phyloP scores from a whole-genome alignment of 2,113 vertebrate genomes.

The Acrocephalus kingi region DNA sequence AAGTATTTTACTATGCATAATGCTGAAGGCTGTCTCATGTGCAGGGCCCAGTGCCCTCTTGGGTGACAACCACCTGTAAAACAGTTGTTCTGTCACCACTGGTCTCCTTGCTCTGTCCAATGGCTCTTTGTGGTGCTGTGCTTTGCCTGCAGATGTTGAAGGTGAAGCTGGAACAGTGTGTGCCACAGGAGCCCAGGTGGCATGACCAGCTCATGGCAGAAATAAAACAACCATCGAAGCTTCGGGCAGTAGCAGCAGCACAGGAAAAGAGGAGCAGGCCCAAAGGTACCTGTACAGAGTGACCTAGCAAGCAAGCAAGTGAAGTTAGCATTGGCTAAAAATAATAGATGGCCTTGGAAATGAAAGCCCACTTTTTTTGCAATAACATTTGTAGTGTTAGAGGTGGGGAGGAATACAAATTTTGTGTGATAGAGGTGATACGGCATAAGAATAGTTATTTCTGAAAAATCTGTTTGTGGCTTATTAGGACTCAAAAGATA shows the following conservation, averaged over 20 bases:
- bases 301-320: neutral
- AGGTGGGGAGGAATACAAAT: neutral
- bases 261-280: neutral
- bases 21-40: neutral
- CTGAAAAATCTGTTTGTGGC: neutral
- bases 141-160: conserved; percentile 28
- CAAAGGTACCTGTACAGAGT: conserved; percentile 6
- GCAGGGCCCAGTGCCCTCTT: neutral
- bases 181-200: neutral
- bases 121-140: neutral
- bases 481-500: neutral
- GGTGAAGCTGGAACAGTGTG: neutral
- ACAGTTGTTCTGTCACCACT: neutral
- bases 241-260: neutral
- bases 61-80: neutral
- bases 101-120: neutral
- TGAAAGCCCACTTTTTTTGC: neutral
- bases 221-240: neutral
- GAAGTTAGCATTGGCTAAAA: neutral
- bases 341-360: neutral
- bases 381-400: neutral
- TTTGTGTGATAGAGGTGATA: neutral
- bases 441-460: neutral
- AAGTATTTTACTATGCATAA: neutral
- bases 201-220: conserved; percentile 36